Percentiles rank a stretch among this genome's conserved stretches.
These are phyloP conservation scores for Eupristina koningsbergeri DNA, from an alignment of 1,140 invertebrate species.

Conservation along the genomic window DNA sequence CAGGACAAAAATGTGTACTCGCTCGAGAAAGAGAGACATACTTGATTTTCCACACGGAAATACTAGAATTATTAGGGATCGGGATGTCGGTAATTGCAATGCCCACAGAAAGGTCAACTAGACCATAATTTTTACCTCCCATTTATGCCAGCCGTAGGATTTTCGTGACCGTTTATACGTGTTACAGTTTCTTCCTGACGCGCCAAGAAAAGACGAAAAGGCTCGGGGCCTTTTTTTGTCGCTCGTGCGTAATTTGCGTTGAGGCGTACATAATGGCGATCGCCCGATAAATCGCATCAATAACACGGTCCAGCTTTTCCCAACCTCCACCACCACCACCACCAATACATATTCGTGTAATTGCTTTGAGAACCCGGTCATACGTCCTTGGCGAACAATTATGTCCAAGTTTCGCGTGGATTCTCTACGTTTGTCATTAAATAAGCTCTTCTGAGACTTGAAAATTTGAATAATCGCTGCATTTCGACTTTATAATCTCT, in stretches of 20 bases:
- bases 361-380: slow-evolving; percentile 38
- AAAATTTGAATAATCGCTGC: not conserved
- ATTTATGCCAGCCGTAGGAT: not conserved
- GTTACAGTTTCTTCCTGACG: not conserved
- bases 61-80: not conserved
- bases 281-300: slow-evolving; percentile 4
- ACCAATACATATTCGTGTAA: not conserved
- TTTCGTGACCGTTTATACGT: not conserved
- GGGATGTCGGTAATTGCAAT: not conserved
- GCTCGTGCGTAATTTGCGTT: not conserved
- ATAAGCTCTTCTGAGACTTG: not conserved
- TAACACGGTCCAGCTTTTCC: not conserved
- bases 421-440: not conserved
- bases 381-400: slow-evolving; percentile 29
- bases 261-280: not conserved
- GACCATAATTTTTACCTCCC: not conserved
- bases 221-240: not conserved
- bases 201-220: not conserved
- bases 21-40: not conserved
- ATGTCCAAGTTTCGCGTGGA: not conserved
- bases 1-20: slow-evolving; percentile 17
- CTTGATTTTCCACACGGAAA: slow-evolving; percentile 32
- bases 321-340: not conserved
- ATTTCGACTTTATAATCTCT: not conserved
- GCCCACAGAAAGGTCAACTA: not conserved